Base-by-base conservation (phyloP, 2,113 vertebrate genomes). In the Stegastes partitus region DNA sequence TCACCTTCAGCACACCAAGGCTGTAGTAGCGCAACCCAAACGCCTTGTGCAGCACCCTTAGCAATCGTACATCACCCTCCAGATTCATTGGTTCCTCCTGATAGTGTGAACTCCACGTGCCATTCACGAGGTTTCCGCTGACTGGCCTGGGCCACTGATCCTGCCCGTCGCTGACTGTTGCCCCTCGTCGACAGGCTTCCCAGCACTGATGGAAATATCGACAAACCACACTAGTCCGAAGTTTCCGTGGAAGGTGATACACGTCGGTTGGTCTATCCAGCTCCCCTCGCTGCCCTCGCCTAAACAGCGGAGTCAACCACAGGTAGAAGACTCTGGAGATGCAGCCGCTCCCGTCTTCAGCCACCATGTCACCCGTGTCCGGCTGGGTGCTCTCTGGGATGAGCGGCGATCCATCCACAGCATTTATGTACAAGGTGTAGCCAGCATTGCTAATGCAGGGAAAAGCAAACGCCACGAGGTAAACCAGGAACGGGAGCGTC, bases 281-380 rank as follows among this genome's bases (percentile, higher is more conserved):
- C 64, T 96, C 94, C 59, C 94, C 90, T 11, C 80, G 87, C 66
- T 93, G 93, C 16, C 98, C 98, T 10, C 90, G 91, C 44, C 84
- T 81, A 85, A 99, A 93, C 1, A 99, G 93, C 14, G 96, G 96
- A 14, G 94, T 95, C 93, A 99, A 79, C 98, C 98, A 99, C 31
- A 95, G 68, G 76, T 97, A 99, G 73, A 98, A 96, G 56, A 99
- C 94, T n/a, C 94, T 88, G 0, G 97, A 99, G 3, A 96, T 25
- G 90, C 95, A 98, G 79, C 95, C 94, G 70, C 96, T 96, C 7
- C 96, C 96, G 28, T 99, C 98, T 84, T 99, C 98, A 4, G 96
- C 94, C 67, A 96, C 94, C 73, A 92, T 94, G 2, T 93, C 93
- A 6, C 94, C 94, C 1, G 86, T 89, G 12, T 85, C 74, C 12